Base-by-base conservation (phyloP, 2,888 invertebrate genomes). In the Platerodrilus igneus region DNA sequence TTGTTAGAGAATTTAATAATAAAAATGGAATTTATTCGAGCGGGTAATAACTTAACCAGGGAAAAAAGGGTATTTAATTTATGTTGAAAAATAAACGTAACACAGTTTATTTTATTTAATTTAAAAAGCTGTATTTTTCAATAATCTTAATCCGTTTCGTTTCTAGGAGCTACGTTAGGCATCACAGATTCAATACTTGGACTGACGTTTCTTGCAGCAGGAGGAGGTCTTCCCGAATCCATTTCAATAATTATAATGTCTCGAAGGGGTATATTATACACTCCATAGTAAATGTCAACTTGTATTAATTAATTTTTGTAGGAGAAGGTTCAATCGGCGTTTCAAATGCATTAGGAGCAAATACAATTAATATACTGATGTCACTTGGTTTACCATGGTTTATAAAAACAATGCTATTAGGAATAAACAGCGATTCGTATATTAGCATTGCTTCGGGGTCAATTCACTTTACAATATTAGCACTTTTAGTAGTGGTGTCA, bases 121-220 rank as follows among this genome's bases (percentile, higher is more conserved):
- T 4, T 9, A n/a, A 21, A n/a, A n/a, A n/a, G n/a, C n/a, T n/a
- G n/a, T n/a, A n/a, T n/a, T n/a, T n/a, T n/a, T n/a, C n/a, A n/a
- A n/a, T n/a, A n/a, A n/a, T n/a, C n/a, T n/a, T 16, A 20, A 20
- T n/a, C 9, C 11, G 11, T 19, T 26, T 32, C 51, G 7, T 32
- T 56, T 65, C 27, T 57, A 83, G 83, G 83, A 17, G 77, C 79
- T 47, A 83, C 88, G 0, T 76, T 90, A 20, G 73, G 75, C 3
- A 84, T 94, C 28, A 86, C 91, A 0, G 90, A 91, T 55, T 84
- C 89, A 7, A 83, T 94, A 1, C 87, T 93, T 83, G 94, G 93
- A 2, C 79, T 94, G 57, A 92, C 91, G 0, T 86, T 94, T 58
- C 70, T 93, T 42, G 90, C 93, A 0, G 87, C 88, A 10, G 93